Base-by-base conservation (phyloP, 2,113 vertebrate genomes). In the Actenoides hombroni region DNA sequence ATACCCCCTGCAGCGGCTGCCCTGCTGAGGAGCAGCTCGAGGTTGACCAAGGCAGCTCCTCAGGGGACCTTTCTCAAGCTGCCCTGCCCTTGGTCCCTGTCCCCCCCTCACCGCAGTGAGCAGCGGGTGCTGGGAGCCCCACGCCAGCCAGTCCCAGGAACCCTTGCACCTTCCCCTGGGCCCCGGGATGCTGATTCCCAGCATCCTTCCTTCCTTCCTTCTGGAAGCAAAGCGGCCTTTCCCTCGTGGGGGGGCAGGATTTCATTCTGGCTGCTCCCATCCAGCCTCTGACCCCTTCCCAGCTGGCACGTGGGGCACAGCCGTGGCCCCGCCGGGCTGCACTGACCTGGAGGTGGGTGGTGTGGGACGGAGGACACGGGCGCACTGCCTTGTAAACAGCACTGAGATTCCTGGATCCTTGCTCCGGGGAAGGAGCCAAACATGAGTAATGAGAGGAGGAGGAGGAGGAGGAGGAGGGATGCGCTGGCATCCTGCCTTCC, bases 11-110 rank as follows among this genome's bases (percentile, higher is more conserved):
- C 26, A 25, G 63, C 1, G 1, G 37, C 69, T 88, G 59, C 65
- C 2, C 1, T n/a, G 6, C 33, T 1, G 0, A 68, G 91, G 63
- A 86, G 37, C 3, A 9, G 1, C n/a, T 39, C 7, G 0, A 20
- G 35, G 35, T 2, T n/a, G 37, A 75, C 77, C 26, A n/a, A 40
- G 67, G 37, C 60, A 60, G 75, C 90, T 40, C 15, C 35, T 10
- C 3, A 16, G 33, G 65, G 56, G 81, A 25, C 13, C 28, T 10
- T 70, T 69, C 26, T 6, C 1, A 20, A 31, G 54, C 8, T 64
- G 28, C 70, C 0, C 0, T 59, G 37, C 9, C n/a, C 68, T 35
- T 16, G 13, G 17, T 6, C 5, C 11, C 44, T 2, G 0, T 42
- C 78, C 21, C 5, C 5, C 1, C 5, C 12, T 33, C 11, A 3